A percentile compares a stretch with the other conserved stretches of the same genome.
phyloP scores from a whole-genome alignment of 2,888 invertebrate genomes.

The Allophyes oxyacanthae region DNA sequence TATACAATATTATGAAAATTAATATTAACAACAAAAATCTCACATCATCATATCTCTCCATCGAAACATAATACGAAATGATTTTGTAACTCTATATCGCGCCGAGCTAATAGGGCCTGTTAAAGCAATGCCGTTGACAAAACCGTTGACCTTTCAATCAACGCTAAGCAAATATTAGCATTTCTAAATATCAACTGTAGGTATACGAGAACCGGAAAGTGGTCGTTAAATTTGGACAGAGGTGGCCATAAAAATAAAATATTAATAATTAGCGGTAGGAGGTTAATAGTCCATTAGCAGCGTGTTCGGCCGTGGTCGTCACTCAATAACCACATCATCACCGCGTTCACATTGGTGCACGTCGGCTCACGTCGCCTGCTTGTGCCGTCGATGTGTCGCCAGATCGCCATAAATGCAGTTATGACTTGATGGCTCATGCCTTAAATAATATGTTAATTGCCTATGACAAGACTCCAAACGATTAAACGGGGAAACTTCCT shows the following conservation, averaged over 20 bases:
- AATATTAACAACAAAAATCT: constrained; percentile 61
- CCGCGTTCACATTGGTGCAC: constrained; percentile 58
- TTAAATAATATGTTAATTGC: constrained; percentile 1
- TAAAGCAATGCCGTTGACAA: constrained; percentile 66
- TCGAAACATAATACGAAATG: constrained; percentile 66
- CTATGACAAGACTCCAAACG: not conserved
- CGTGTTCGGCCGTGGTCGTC: constrained; percentile 63
- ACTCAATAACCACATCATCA: constrained; percentile 42
- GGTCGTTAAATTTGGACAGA: constrained; percentile 80
- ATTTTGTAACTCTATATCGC: constrained; percentile 71
- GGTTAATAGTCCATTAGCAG: constrained; percentile 82
- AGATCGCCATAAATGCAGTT: constrained; percentile 42
- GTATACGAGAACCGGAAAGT: constrained; percentile 81
- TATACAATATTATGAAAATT: constrained; percentile 53
- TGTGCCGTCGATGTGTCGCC: constrained; percentile 17
- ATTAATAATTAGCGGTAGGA: constrained; percentile 82
- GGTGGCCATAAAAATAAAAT: constrained; percentile 82
- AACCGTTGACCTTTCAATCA: constrained; percentile 80
- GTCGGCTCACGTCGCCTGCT: not conserved
- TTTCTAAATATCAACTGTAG: constrained; percentile 76
- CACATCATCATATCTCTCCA: constrained; percentile 58
- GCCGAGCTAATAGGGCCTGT: constrained; percentile 64
- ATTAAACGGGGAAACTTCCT: constrained; percentile 5
- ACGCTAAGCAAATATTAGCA: constrained; percentile 77
- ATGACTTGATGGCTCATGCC: constrained; percentile 45